Percentiles rank a stretch among this genome's conserved stretches.
These are phyloP conservation scores for Sebastes steindachneri DNA, from an alignment of 2,797 vertebrate genomes.

Conservation along the genomic window DNA sequence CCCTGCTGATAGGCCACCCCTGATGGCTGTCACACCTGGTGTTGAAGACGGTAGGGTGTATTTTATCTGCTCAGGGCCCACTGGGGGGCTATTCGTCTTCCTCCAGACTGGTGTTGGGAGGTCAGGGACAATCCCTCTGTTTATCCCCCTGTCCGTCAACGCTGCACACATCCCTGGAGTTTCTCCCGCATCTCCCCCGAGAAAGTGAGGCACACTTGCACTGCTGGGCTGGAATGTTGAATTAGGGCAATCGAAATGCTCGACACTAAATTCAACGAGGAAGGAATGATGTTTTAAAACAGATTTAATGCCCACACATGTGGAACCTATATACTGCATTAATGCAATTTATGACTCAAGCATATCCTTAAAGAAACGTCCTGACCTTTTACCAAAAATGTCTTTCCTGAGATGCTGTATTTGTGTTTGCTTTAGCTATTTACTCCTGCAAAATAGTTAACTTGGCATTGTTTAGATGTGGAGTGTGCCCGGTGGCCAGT, in stretches of 20 bases:
- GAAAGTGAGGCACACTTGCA: slow-evolving; percentile 74
- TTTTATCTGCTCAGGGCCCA: slow-evolving; percentile 84
- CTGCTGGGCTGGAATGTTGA: slow-evolving; percentile 44
- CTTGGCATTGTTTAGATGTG: slow-evolving; percentile 67
- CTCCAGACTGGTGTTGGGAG: slow-evolving; percentile 78
- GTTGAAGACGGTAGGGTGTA: slow-evolving; percentile 83
- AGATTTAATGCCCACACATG: slow-evolving; percentile 3
- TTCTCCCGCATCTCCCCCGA: slow-evolving; percentile 59
- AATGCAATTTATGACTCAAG: slow-evolving; percentile 7
- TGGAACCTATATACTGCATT: not conserved
- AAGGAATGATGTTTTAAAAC: slow-evolving; percentile 13
- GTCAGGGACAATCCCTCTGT: slow-evolving; percentile 81
- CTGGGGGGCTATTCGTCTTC: slow-evolving; percentile 81
- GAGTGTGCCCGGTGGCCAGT: slow-evolving; percentile 76
- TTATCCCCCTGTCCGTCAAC: slow-evolving; percentile 83
- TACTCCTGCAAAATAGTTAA: slow-evolving; percentile 45
- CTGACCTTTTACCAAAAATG: not conserved
- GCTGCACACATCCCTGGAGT: slow-evolving; percentile 73
- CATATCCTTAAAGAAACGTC: not conserved
- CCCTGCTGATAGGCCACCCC: slow-evolving; percentile 85
- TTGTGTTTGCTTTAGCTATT: slow-evolving; percentile 26
- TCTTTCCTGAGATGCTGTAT: slow-evolving; percentile 6
- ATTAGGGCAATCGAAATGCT: slow-evolving; percentile 41
- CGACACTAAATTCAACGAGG: slow-evolving; percentile 27
- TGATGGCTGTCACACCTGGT: slow-evolving; percentile 85